Evolutionary conservation across 2,888 invertebrate genomes (phyloP).

Genomic region (Noctua janthe): DNA sequence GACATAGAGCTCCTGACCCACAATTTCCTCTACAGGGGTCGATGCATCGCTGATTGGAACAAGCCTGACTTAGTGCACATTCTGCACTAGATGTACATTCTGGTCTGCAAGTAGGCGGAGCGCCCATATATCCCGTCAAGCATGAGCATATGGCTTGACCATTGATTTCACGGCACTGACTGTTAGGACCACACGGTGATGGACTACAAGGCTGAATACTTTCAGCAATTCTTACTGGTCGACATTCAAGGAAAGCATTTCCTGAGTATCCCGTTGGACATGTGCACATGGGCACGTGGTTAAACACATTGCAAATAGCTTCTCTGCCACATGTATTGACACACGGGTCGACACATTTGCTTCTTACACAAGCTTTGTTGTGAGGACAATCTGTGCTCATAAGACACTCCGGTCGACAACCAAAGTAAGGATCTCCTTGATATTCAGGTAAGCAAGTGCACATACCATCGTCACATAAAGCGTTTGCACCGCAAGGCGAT

Average conservation of each 20-base stretch:
- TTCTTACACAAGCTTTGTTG: constrained; percentile 92
- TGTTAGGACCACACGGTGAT: constrained; percentile 93
- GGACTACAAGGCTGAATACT: constrained; percentile 92
- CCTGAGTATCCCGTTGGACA: constrained; percentile 92
- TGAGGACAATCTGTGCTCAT: constrained; percentile 93
- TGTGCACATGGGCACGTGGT: constrained; percentile 91
- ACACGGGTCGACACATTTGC: constrained; percentile 95
- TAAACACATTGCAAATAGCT: constrained; percentile 93
- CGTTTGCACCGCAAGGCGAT: constrained; percentile 93
- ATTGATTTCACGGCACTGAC: constrained; percentile 92
- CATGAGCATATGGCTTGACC: constrained; percentile 94
- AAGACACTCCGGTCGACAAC: constrained; percentile 95
- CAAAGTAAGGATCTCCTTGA: constrained; percentile 94
- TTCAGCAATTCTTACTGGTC: constrained; percentile 80
- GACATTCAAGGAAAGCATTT: constrained; percentile 93
- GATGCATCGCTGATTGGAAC: constrained; percentile 93
- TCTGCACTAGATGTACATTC: constrained; percentile 93
- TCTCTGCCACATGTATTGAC: constrained; percentile 93
- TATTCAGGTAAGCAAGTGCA: constrained; percentile 94
- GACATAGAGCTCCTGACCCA: constrained; percentile 92
- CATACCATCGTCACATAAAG: constrained; percentile 92
- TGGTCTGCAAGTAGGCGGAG: constrained; percentile 93
- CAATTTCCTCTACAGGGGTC: constrained; percentile 94
- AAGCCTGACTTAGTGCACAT: constrained; percentile 92
- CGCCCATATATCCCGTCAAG: constrained; percentile 92